Evolutionary conservation across 1,140 invertebrate species (phyloP).

Genomic region (Hypsibius dujardini): DNA sequence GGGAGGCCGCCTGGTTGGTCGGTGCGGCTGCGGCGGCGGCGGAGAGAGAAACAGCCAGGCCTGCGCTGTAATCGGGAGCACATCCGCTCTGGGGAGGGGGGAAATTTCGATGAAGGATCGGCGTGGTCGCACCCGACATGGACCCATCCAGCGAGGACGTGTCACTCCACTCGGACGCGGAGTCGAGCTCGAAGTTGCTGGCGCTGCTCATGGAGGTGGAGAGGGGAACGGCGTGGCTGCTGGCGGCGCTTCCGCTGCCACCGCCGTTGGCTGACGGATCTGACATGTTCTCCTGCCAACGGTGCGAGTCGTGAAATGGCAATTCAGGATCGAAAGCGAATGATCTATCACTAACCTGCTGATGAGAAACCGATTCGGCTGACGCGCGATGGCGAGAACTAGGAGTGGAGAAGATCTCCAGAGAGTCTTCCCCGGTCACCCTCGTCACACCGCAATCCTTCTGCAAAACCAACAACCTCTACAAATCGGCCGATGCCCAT

Average conservation of each 20-base stretch:
- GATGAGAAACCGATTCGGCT: too few relatives aligned
- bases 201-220: background rate
- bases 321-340: too few relatives aligned
- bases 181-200: background rate
- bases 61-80: slow-evolving; percentile 26
- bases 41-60: slow-evolving; percentile 26
- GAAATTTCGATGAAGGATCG: slow-evolving; percentile 7
- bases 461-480: too few relatives aligned
- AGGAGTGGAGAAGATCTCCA: too few relatives aligned
- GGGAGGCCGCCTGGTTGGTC: background rate
- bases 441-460: too few relatives aligned
- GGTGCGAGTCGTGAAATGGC: too few relatives aligned
- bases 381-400: too few relatives aligned
- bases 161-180: background rate
- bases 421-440: too few relatives aligned
- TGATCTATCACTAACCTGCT: too few relatives aligned
- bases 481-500: too few relatives aligned
- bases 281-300: background rate
- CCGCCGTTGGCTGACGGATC: background rate
- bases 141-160: slow-evolving; percentile 14
- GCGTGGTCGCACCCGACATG: slow-evolving; percentile 14
- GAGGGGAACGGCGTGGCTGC: background rate
- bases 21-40: background rate
- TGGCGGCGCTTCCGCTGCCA: background rate
- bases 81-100: background rate